Conservation (phyloP, 23 tunicate species). For the Oikopleura vanhoeffeni region DNA sequence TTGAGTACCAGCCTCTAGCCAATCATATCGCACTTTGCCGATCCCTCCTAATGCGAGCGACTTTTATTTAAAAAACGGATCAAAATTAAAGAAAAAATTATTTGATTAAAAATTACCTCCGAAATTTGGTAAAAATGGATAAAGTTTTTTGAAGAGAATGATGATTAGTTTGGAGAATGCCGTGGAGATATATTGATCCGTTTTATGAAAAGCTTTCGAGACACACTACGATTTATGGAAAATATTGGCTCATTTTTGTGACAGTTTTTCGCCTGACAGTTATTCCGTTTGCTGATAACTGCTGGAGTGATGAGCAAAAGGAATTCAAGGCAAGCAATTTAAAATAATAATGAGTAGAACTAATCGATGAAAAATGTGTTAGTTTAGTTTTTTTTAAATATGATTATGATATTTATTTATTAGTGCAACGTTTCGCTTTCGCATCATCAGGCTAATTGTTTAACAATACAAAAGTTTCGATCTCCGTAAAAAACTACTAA, state of each 20-base stretch:
- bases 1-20: not conserved
- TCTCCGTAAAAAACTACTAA: too few species aligned
- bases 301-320: constrained; percentile 83
- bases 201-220: constrained; percentile 2
- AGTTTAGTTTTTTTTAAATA: too few species aligned
- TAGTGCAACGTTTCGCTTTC: too few species aligned
- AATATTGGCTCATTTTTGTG: not conserved
- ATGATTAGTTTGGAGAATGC: not conserved
- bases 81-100: not conserved
- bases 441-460: too few species aligned
- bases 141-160: not conserved
- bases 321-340: constrained; percentile 41
- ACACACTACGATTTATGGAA: not conserved
- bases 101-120: not conserved
- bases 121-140: not conserved
- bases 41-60: not conserved
- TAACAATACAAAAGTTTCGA: too few species aligned
- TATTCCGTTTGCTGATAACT: constrained; percentile 36
- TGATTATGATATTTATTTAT: too few species aligned
- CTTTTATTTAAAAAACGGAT: not conserved
- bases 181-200: constrained; percentile 15
- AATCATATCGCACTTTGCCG: not conserved
- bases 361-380: too few species aligned
- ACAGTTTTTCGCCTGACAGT: constrained; percentile 6
- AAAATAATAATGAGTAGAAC: too few species aligned